Evolutionary conservation across 2,888 invertebrate genomes (phyloP).

Genomic region (Netelia melanura): DNA sequence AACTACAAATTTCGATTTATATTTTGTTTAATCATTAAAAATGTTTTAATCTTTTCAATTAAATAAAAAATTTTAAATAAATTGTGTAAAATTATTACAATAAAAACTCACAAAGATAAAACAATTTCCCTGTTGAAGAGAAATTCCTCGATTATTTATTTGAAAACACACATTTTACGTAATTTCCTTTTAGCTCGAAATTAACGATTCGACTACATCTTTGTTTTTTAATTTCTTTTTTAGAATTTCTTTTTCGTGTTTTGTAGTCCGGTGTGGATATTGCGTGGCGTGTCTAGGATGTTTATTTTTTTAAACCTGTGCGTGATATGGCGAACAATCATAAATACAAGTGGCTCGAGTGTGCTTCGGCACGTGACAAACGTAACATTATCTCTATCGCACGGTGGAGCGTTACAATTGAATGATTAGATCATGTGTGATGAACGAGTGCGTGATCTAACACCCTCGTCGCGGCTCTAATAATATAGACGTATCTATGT

Average conservation of each 20-base stretch:
- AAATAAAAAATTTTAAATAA: neutral
- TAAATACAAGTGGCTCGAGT: constrained; percentile 9
- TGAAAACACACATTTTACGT: too few relatives aligned
- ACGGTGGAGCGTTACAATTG: constrained; percentile 65
- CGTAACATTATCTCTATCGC: constrained; percentile 61
- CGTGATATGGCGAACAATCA: constrained; percentile 24
- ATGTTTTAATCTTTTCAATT: too few relatives aligned
- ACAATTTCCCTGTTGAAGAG: too few relatives aligned
- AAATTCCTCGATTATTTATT: too few relatives aligned
- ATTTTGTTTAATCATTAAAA: too few relatives aligned
- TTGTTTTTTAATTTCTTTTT: neutral
- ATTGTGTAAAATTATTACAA: neutral
- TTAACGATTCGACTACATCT: neutral
- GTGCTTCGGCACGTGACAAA: constrained; percentile 63
- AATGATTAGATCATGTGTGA: constrained; percentile 64
- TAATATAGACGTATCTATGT: constrained; percentile 14
- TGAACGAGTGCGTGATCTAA: constrained; percentile 59
- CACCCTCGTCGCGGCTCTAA: constrained; percentile 51
- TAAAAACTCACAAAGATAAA: too few relatives aligned
- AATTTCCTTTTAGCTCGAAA: too few relatives aligned
- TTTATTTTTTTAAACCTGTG: neutral
- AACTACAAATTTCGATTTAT: too few relatives aligned
- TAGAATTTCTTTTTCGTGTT: too few relatives aligned
- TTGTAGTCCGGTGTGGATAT: too few relatives aligned
- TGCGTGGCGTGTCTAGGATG: too few relatives aligned